Conservation (phyloP, 1,140 invertebrate species). For the Aphelinus certus region DNA sequence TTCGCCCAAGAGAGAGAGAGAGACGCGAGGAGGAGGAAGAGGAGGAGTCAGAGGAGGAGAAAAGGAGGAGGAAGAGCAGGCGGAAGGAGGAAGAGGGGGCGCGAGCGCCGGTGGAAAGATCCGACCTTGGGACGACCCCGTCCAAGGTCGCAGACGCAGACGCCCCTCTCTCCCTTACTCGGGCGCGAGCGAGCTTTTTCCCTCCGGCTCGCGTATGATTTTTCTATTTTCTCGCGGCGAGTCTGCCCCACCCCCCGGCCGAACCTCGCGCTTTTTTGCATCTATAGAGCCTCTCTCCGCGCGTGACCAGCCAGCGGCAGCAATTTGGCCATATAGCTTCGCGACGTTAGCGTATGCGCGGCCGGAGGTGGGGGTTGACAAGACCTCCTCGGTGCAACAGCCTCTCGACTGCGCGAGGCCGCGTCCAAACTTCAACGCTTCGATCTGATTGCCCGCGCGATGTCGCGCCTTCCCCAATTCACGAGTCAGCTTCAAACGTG, state of each 20-base stretch:
- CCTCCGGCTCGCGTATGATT: not conserved
- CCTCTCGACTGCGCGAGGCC: too few species aligned
- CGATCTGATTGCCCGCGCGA: too few species aligned
- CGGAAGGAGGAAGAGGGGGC: constrained; percentile 25
- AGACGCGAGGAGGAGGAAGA: constrained; percentile 40
- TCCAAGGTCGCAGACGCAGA: constrained; percentile 61
- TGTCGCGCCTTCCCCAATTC: too few species aligned
- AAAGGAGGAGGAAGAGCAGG: constrained; percentile 8
- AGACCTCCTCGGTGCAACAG: too few species aligned
- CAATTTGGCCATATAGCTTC: too few species aligned
- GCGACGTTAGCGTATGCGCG: too few species aligned
- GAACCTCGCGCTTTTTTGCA: not conserved
- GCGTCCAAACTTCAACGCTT: too few species aligned
- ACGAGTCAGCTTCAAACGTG: too few species aligned
- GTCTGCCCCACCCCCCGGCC: not conserved
- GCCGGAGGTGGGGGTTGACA: too few species aligned
- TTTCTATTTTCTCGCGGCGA: constrained; percentile 12
- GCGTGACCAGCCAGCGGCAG: too few species aligned
- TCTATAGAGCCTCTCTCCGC: not conserved
- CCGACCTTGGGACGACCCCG: constrained; percentile 60
- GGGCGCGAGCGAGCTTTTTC: constrained; percentile 4
- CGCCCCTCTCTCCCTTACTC: constrained; percentile 46
- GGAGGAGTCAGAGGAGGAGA: constrained; percentile 31
- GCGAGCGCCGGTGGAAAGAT: constrained; percentile 30
- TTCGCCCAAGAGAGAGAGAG: constrained; percentile 39